Conservation (phyloP, 2,888 invertebrate genomes). For the Papilio demoleus region DNA sequence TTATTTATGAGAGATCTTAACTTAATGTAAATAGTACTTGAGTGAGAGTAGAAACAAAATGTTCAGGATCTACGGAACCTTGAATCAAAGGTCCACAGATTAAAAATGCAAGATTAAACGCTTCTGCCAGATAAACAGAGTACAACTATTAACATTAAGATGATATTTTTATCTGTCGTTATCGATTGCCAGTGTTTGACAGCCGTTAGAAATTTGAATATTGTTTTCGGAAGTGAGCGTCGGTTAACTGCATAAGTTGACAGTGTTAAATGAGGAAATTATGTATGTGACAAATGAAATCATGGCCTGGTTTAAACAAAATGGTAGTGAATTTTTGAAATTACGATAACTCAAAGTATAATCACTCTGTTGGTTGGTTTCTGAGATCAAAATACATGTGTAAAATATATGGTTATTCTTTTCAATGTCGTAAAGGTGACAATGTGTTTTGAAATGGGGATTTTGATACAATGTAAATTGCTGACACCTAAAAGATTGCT, state of each 20-base stretch:
- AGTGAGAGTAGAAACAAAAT: slow-evolving; percentile 5
- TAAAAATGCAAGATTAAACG: slow-evolving; percentile 17
- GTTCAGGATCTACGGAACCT: neutral
- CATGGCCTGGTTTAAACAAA: neutral
- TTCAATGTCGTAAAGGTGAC: too few relatives aligned
- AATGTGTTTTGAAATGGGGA: too few relatives aligned
- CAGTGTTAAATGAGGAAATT: slow-evolving; percentile 5
- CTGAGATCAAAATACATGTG: too few relatives aligned
- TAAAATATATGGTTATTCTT: too few relatives aligned
- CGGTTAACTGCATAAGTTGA: slow-evolving; percentile 21
- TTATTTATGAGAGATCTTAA: slow-evolving; percentile 26
- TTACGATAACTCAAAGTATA: too few relatives aligned
- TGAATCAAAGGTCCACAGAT: neutral
- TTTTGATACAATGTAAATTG: too few relatives aligned
- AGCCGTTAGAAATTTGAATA: slow-evolving; percentile 13
- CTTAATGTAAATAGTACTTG: neutral
- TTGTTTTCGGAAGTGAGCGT: slow-evolving; percentile 9
- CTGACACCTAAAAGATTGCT: too few relatives aligned
- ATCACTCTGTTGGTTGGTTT: too few relatives aligned
- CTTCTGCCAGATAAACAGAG: slow-evolving; percentile 19
- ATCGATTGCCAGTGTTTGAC: slow-evolving; percentile 20
- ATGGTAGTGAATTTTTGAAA: too few relatives aligned
- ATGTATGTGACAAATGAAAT: neutral
- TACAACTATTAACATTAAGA: slow-evolving; percentile 1
- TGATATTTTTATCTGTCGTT: slow-evolving; percentile 2